These are phyloP conservation scores for Notodonta dromedarius DNA, from an alignment of 2,888 invertebrate species.

Conservation along the genomic window DNA sequence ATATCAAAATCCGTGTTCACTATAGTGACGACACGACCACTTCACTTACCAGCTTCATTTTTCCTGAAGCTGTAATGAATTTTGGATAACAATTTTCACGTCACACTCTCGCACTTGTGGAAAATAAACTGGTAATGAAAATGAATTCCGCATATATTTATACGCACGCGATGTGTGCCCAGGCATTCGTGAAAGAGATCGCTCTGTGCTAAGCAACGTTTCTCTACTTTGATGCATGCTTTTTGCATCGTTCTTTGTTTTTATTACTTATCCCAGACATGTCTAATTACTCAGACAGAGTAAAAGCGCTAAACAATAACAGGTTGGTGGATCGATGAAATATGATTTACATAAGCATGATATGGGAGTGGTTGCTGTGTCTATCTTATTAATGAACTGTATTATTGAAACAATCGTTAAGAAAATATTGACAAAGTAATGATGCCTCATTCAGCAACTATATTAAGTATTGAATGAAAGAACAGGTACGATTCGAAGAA, in stretches of 20 bases:
- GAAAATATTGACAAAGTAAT: no score
- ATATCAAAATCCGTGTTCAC: conserved; percentile 45
- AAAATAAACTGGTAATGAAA: conserved; percentile 81
- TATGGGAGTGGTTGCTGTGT: conserved; percentile 12
- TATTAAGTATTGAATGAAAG: not conserved
- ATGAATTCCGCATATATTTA: conserved; percentile 83
- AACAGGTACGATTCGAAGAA: not conserved
- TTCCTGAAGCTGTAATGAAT: conserved; percentile 63
- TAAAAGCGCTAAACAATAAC: conserved; percentile 27
- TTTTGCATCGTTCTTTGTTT: conserved; percentile 35
- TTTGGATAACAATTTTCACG: conserved; percentile 59
- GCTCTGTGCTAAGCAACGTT: conserved; percentile 61
- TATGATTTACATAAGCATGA: conserved; percentile 15
- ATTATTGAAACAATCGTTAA: no score
- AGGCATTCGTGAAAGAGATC: conserved; percentile 82
- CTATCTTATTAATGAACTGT: conserved; percentile 1
- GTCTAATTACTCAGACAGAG: conserved; percentile 38
- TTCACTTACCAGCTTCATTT: conserved; percentile 80
- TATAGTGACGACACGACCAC: conserved; percentile 49
- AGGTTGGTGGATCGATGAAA: conserved; percentile 14
- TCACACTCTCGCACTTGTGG: conserved; percentile 70
- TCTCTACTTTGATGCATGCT: conserved; percentile 54
- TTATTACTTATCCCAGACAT: conserved; percentile 31
- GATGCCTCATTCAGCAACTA: not conserved
- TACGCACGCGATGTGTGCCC: conserved; percentile 76